Evolutionary conservation across 1,140 invertebrate species (phyloP).

Genomic region (Bicyclus anynana): DNA sequence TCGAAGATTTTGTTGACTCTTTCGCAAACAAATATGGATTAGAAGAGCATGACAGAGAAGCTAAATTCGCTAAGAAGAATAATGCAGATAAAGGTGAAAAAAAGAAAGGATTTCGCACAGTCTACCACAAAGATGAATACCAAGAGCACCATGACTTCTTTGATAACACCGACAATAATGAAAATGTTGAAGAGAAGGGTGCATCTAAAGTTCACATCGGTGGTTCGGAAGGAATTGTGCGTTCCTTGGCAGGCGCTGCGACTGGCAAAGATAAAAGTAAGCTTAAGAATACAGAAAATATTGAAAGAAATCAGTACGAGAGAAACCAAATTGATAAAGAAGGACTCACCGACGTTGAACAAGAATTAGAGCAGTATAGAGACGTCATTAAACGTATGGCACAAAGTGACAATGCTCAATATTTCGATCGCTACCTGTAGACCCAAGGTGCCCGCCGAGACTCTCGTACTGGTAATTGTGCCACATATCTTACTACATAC

Average conservation of each 20-base stretch:
- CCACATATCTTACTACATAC: no score
- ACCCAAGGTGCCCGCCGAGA: no score
- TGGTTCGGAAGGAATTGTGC: constrained; percentile 41
- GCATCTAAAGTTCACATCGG: constrained; percentile 35
- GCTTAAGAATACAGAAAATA: constrained; percentile 29
- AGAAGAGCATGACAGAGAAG: constrained; percentile 42
- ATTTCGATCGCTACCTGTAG: constrained; percentile 33
- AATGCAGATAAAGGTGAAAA: constrained; percentile 80
- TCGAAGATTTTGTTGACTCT: constrained; percentile 53
- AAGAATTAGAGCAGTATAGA: constrained; percentile 34
- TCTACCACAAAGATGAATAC: constrained; percentile 85
- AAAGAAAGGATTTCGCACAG: constrained; percentile 81
- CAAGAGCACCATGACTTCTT: constrained; percentile 84
- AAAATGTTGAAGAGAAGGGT: constrained; percentile 40
- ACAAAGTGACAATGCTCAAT: constrained; percentile 39
- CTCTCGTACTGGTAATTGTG: no score
- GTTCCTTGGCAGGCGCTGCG: constrained; percentile 35
- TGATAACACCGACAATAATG: constrained; percentile 73
- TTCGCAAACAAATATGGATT: constrained; percentile 57
- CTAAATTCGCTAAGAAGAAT: constrained; percentile 34
- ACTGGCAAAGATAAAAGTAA: constrained; percentile 30
- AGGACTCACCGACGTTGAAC: constrained; percentile 22
- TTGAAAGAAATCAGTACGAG: constrained; percentile 28
- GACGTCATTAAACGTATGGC: constrained; percentile 40
- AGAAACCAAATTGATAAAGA: constrained; percentile 30